A percentile compares a stretch with the other conserved stretches of the same genome.
Evolutionary conservation across 2,797 vertebrate species (phyloP).

Genomic region (Manis pentadactyla): DNA sequence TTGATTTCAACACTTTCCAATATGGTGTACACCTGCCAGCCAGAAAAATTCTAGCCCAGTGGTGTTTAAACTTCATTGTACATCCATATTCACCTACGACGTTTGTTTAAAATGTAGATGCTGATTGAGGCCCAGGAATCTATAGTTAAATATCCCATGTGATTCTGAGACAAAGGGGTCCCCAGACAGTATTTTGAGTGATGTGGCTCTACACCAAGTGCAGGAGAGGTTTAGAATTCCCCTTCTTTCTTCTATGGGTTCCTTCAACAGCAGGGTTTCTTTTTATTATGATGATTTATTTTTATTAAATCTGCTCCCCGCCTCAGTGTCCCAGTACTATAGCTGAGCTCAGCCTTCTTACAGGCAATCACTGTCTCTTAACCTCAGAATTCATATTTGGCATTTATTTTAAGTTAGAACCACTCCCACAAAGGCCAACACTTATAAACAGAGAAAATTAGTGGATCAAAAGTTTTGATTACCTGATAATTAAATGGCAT

Average conservation of each 20-base stretch:
- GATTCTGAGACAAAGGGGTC: neutral
- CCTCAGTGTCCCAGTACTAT: neutral
- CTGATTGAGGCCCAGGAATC: neutral
- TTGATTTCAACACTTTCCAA: neutral
- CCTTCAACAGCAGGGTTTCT: neutral
- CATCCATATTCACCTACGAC: neutral
- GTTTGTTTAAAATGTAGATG: neutral
- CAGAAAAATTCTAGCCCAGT: neutral
- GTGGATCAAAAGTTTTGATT: neutral
- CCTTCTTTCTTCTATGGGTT: neutral
- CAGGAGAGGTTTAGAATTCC: neutral
- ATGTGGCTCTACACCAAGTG: neutral
- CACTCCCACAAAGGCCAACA: neutral
- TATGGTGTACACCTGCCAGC: neutral
- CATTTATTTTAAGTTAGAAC: slow-evolving; percentile 25
- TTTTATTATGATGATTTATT: neutral
- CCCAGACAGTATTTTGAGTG: neutral
- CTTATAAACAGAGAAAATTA: neutral
- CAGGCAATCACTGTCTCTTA: neutral
- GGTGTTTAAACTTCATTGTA: neutral
- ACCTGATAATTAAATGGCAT: neutral
- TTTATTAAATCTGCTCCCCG: neutral
- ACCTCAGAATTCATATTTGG: slow-evolving; percentile 8
- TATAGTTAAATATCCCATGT: neutral
- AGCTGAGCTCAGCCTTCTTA: neutral